Conservation (phyloP, 2,797 vertebrate species). For the Rachycentron canadum region DNA sequence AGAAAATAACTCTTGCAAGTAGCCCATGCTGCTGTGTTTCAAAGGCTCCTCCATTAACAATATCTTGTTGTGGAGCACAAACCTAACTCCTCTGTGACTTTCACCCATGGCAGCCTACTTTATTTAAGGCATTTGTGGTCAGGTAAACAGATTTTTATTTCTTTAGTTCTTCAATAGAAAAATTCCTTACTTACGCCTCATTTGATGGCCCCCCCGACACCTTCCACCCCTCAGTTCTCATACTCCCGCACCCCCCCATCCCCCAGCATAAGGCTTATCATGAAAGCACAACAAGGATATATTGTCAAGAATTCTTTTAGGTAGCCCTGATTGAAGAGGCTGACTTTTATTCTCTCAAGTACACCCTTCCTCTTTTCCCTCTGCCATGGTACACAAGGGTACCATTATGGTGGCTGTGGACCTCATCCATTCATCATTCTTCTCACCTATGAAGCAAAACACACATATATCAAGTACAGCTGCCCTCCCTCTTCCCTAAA, state of each 20-base stretch:
- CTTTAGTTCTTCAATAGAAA: constrained; percentile 73
- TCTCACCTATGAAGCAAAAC: constrained; percentile 84
- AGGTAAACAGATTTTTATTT: constrained; percentile 80
- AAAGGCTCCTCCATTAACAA: constrained; percentile 61
- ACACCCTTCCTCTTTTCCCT: constrained; percentile 72
- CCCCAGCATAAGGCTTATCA: constrained; percentile 81
- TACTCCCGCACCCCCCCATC: constrained; percentile 45
- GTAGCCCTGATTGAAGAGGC: constrained; percentile 86
- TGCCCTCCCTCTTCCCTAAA: constrained; percentile 79
- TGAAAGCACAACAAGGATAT: constrained; percentile 85
- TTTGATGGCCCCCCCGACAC: constrained; percentile 71
- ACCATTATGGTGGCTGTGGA: constrained; percentile 79
- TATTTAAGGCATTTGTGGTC: constrained; percentile 77
- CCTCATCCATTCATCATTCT: constrained; percentile 83
- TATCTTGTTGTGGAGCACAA: constrained; percentile 45
- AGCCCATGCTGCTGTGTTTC: constrained; percentile 42
- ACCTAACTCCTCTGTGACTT: constrained; percentile 71
- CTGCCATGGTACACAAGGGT: constrained; percentile 78
- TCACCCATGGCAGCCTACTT: constrained; percentile 65
- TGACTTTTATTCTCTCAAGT: constrained; percentile 81
- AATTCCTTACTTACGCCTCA: constrained; percentile 73
- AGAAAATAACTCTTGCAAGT: constrained; percentile 55
- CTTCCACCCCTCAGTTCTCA: constrained; percentile 55
- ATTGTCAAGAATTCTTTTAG: constrained; percentile 86
- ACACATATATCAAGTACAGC: constrained; percentile 80